Conservation (phyloP, 2,888 invertebrate species). For the Hirtodrosophila confusa region DNA sequence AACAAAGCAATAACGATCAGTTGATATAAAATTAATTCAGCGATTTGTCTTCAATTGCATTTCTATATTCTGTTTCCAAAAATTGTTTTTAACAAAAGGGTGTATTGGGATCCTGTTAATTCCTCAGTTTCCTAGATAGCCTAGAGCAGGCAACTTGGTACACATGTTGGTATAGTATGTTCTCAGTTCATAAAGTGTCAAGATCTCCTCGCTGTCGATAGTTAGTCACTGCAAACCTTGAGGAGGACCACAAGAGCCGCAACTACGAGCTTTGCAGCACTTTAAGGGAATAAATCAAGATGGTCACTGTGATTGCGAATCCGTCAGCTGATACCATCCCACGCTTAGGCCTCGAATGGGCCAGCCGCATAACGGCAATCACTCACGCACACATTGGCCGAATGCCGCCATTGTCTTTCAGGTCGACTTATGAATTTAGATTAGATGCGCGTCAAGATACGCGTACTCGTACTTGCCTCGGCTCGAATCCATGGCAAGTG, state of each 20-base stretch:
- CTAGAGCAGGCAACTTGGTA: too few relatives aligned
- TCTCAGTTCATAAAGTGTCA: too few relatives aligned
- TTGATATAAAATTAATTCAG: too few relatives aligned
- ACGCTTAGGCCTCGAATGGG: constrained; percentile 9
- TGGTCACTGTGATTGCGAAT: constrained; percentile 39
- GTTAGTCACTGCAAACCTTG: not conserved
- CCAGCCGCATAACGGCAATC: constrained; percentile 65
- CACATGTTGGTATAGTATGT: too few relatives aligned
- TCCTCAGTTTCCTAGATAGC: too few relatives aligned
- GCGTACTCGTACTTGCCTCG: not conserved
- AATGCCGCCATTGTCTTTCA: constrained; percentile 52
- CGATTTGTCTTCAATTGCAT: too few relatives aligned
- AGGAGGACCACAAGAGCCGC: not conserved
- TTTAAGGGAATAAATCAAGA: constrained; percentile 51
- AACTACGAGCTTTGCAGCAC: not conserved
- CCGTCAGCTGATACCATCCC: constrained; percentile 41
- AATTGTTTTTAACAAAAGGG: too few relatives aligned
- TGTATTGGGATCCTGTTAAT: too few relatives aligned
- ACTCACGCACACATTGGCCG: constrained; percentile 54
- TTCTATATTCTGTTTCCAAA: too few relatives aligned
- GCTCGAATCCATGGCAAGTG: constrained; percentile 30
- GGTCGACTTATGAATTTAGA: constrained; percentile 63
- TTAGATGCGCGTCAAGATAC: constrained; percentile 55
- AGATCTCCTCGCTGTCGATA: too few relatives aligned
- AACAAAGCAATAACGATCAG: too few relatives aligned